These are phyloP conservation scores for Meda fulgida DNA, from an alignment of 2,797 vertebrate species.

Conservation along the genomic window DNA sequence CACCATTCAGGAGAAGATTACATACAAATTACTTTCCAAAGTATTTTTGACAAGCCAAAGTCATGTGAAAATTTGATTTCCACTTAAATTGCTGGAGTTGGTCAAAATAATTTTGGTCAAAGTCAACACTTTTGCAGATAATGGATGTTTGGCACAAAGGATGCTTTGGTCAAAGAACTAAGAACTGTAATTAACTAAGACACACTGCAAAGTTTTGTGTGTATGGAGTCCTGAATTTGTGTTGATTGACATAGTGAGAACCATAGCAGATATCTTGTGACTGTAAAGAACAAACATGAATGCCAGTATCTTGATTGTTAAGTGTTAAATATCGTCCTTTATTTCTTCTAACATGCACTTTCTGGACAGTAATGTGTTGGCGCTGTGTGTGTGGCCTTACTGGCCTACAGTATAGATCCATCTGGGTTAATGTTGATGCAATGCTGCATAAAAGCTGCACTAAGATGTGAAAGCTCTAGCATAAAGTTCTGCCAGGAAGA, in stretches of 20 bases:
- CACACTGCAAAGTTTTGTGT: background rate
- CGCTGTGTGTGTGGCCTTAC: background rate
- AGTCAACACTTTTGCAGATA: background rate
- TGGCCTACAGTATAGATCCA: background rate
- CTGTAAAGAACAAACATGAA: background rate
- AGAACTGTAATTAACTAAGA: background rate
- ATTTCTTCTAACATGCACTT: background rate
- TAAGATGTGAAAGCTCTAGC: background rate
- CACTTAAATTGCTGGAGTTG: background rate
- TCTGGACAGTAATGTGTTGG: background rate
- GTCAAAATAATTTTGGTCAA: background rate
- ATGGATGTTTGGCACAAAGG: conserved; percentile 5
- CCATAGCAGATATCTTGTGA: background rate
- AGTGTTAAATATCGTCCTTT: background rate
- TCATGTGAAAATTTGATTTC: background rate
- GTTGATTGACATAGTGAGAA: background rate
- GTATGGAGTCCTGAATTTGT: background rate
- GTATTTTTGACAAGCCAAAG: conserved; percentile 6
- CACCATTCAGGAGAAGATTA: background rate
- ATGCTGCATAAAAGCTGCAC: background rate
- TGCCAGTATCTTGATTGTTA: background rate
- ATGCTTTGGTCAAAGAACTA: background rate
- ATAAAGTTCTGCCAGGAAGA: too few relatives aligned
- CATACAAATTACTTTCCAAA: background rate
- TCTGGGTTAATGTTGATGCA: background rate